Conservation (phyloP, 1,140 invertebrate species). For the Camponotus pennsylvanicus region DNA sequence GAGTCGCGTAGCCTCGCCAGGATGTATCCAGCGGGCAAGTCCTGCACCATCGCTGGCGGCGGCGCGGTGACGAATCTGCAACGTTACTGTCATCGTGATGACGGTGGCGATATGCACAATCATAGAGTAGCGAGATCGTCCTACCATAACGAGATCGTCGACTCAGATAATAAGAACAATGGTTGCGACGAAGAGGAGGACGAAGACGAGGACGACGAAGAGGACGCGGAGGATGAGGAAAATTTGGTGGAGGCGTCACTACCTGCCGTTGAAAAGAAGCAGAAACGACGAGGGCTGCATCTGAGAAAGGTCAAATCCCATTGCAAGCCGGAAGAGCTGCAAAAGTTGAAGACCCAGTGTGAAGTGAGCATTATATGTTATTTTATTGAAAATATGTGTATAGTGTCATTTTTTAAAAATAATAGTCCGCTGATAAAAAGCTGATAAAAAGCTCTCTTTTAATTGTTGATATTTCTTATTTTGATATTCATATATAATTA, state of each 20-base stretch:
- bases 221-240: constrained; percentile 83
- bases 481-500: neutral
- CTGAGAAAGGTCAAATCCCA: constrained; percentile 91
- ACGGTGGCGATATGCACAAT: constrained; percentile 57
- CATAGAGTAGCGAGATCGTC: constrained; percentile 64
- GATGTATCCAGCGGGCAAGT: constrained; percentile 69
- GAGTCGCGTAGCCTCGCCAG: constrained; percentile 82
- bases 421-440: neutral
- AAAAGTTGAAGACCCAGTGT: constrained; percentile 90
- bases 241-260: constrained; percentile 90
- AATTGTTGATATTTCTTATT: neutral
- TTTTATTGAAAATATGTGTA: neutral
- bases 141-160: constrained; percentile 77
- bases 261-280: constrained; percentile 88
- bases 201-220: constrained; percentile 76
- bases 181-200: constrained; percentile 79
- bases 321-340: constrained; percentile 93
- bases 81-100: constrained; percentile 63
- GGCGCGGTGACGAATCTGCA: constrained; percentile 64
- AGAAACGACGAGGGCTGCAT: constrained; percentile 88
- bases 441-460: neutral
- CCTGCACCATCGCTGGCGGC: constrained; percentile 60
- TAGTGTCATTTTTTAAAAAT: neutral
- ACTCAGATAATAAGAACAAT: constrained; percentile 82
- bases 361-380: constrained; percentile 84